phyloP scores from a whole-genome alignment of 2,888 invertebrate species.

The Hedychridium roseum region DNA sequence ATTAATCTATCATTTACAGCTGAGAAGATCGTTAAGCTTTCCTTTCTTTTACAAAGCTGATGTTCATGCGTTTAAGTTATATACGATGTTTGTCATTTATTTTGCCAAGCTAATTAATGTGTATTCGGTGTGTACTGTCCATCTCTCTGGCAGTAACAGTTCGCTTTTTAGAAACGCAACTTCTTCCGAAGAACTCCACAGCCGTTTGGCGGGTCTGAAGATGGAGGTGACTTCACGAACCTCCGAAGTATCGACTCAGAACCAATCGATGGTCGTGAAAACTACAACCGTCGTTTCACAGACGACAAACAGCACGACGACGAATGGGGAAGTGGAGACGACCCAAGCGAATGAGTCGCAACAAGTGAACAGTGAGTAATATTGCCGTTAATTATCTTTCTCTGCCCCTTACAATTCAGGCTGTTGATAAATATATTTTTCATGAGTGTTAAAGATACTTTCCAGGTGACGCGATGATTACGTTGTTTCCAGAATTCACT shows the following conservation, averaged over 20 bases:
- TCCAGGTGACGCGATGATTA: conserved; percentile 3
- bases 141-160: conserved; percentile 58
- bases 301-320: conserved; percentile 55
- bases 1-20: background rate
- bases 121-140: conserved; percentile 38
- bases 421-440: conserved; percentile 12
- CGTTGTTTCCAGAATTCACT: conserved; percentile 16
- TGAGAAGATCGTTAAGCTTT: background rate
- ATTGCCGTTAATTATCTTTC: conserved; percentile 11
- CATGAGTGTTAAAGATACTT: conserved; percentile 2
- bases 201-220: conserved; percentile 58
- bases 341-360: conserved; percentile 55
- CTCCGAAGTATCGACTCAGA: conserved; percentile 59
- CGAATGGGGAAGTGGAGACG: conserved; percentile 58
- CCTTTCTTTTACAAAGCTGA: background rate
- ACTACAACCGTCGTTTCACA: conserved; percentile 60
- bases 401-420: too few species aligned
- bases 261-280: conserved; percentile 53
- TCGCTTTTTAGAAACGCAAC: conserved; percentile 61
- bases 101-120: conserved; percentile 25
- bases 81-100: conserved; percentile 12
- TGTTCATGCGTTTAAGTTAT: conserved; percentile 3
- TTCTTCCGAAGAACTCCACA: conserved; percentile 60
- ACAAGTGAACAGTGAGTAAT: conserved; percentile 59
- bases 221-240: conserved; percentile 62